Evolutionary conservation across 1,140 invertebrate species (phyloP).

Genomic region (Zeugodacus cucurbitae): DNA sequence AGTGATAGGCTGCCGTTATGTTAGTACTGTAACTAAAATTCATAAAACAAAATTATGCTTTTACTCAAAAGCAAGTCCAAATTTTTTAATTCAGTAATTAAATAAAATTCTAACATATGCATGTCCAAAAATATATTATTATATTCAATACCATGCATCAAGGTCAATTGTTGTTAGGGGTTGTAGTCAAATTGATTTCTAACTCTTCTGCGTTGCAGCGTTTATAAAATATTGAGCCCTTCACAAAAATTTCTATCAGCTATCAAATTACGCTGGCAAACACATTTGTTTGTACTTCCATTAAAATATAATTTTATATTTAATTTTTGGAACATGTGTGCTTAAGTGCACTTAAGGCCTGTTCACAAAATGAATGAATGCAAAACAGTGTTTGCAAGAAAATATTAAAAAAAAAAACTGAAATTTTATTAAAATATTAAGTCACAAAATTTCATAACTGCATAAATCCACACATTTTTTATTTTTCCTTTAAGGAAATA

Average conservation of each 20-base stretch:
- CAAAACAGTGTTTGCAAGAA: background rate
- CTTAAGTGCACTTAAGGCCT: background rate
- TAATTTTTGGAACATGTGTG: background rate
- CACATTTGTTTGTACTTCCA: background rate
- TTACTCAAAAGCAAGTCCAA: too few species aligned
- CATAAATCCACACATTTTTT: background rate
- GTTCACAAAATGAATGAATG: background rate
- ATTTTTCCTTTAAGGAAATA: background rate
- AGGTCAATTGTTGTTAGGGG: background rate
- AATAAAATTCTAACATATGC: background rate
- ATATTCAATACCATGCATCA: background rate
- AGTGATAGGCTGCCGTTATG: background rate
- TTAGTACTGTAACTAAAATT: too few species aligned
- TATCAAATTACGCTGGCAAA: constrained; percentile 14
- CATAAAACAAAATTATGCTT: too few species aligned
- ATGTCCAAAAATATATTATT: background rate
- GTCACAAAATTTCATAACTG: too few species aligned
- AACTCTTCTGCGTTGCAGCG: background rate
- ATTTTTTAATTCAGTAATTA: background rate
- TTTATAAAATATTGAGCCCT: background rate
- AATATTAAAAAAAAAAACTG: background rate
- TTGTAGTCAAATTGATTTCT: background rate
- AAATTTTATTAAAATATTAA: background rate
- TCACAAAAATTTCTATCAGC: background rate
- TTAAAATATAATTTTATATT: background rate